Percentiles rank a stretch among this genome's conserved stretches.
Conservation (phyloP, 2,797 vertebrate genomes). For the Centroberyx gerrardi region DNA sequence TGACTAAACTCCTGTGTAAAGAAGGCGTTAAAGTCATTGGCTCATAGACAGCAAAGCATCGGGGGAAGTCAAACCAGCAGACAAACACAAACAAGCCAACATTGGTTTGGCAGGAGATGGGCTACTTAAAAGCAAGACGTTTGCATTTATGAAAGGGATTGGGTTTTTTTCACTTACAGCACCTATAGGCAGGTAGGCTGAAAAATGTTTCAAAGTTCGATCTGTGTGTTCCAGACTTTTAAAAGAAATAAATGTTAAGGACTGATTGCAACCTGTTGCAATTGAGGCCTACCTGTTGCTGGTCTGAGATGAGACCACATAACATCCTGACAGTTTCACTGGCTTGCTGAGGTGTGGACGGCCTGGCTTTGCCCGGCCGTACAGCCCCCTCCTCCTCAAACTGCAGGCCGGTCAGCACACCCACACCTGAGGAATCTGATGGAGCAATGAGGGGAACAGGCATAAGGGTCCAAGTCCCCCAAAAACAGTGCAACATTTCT, state of each 20-base stretch:
- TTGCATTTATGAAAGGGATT: not conserved
- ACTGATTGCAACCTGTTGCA: constrained; percentile 10
- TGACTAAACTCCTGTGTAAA: constrained; percentile 48
- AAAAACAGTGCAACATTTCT: not conserved
- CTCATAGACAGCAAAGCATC: constrained; percentile 27
- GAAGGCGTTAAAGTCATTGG: constrained; percentile 41
- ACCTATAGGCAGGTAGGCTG: constrained; percentile 3
- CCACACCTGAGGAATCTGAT: constrained; percentile 61
- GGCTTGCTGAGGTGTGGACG: constrained; percentile 68
- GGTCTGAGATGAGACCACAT: constrained; percentile 83
- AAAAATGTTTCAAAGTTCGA: not conserved
- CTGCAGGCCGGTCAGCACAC: constrained; percentile 73
- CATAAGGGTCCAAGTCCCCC: not conserved
- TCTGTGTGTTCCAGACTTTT: not conserved
- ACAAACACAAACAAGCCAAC: constrained; percentile 59
- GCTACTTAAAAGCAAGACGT: constrained; percentile 33
- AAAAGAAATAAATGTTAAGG: not conserved
- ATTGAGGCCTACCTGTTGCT: constrained; percentile 83
- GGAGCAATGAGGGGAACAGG: not conserved
- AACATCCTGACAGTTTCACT: constrained; percentile 82
- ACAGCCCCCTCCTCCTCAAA: constrained; percentile 81
- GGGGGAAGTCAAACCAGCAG: constrained; percentile 33
- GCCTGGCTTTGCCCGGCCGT: constrained; percentile 56
- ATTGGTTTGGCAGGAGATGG: constrained; percentile 32
- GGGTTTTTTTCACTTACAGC: not conserved